Evolutionary conservation across 1,140 invertebrate species (phyloP).

Genomic region (Ericerus pela): DNA sequence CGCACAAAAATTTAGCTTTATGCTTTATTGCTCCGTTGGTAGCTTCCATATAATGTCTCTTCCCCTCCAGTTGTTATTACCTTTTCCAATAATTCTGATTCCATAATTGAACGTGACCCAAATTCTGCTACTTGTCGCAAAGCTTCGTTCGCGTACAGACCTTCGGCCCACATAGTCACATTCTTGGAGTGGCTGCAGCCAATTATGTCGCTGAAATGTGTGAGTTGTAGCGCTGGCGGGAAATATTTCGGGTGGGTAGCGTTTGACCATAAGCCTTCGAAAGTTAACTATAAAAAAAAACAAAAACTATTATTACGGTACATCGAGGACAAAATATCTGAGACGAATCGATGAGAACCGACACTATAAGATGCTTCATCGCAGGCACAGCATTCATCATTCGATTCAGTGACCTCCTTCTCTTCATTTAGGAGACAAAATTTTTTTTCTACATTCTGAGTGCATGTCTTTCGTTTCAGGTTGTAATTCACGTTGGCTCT

Average conservation of each 20-base stretch:
- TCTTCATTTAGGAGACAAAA: not conserved
- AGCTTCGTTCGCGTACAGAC: constrained; percentile 76
- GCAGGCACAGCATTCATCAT: constrained; percentile 69
- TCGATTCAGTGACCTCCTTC: not conserved
- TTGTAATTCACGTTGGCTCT: not conserved
- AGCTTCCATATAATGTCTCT: no score
- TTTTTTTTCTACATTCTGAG: not conserved
- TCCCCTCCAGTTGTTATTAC: no score
- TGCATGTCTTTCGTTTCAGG: not conserved
- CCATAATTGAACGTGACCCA: constrained; percentile 80
- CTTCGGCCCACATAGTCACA: constrained; percentile 89
- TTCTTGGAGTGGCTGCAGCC: constrained; percentile 83
- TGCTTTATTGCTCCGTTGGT: not conserved
- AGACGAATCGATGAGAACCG: not conserved
- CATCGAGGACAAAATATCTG: not conserved
- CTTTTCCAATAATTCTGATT: constrained; percentile 73
- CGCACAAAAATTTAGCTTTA: constrained; percentile 5
- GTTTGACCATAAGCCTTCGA: constrained; percentile 92
- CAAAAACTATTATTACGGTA: not conserved
- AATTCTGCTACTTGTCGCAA: constrained; percentile 85
- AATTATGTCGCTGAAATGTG: constrained; percentile 96
- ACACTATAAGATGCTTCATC: constrained; percentile 88
- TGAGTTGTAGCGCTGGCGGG: constrained; percentile 67
- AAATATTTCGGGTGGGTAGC: constrained; percentile 94
- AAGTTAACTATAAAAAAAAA: constrained; percentile 49